Percentiles rank a stretch among this genome's conserved stretches.
These are phyloP conservation scores for Sebastes hopkinsi DNA, from an alignment of 2,797 vertebrate genomes.

Conservation along the genomic window DNA sequence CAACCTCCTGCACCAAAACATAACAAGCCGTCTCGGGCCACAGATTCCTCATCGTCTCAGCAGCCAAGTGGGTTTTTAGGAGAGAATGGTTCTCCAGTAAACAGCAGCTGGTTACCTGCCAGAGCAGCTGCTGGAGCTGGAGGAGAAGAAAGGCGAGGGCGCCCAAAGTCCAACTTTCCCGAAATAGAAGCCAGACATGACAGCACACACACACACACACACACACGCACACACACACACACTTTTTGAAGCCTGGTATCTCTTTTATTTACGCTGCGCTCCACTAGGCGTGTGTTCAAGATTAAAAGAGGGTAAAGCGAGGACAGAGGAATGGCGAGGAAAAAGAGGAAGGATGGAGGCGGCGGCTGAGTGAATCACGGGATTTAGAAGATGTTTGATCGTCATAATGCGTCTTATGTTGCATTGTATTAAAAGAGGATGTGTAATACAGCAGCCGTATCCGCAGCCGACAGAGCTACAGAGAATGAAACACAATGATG, in stretches of 20 bases:
- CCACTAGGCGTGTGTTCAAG: neutral
- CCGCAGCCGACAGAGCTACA: no score
- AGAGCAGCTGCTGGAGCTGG: conserved; percentile 33
- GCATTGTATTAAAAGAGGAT: neutral
- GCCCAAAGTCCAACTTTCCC: conserved; percentile 9
- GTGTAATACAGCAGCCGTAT: neutral
- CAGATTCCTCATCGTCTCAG: conserved; percentile 4
- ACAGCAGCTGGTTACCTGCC: conserved; percentile 55
- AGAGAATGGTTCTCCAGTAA: neutral
- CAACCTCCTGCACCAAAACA: neutral
- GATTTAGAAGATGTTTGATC: neutral
- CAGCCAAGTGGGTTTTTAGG: conserved; percentile 1
- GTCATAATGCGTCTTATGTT: neutral
- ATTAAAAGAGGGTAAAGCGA: neutral
- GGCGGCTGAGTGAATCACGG: no score
- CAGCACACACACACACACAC: neutral
- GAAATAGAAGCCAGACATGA: conserved; percentile 39
- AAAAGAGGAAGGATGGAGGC: neutral
- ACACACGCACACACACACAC: neutral
- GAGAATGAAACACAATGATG: neutral
- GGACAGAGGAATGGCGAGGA: neutral
- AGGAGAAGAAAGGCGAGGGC: conserved; percentile 1
- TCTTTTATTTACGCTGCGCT: neutral
- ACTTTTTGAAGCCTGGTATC: neutral
- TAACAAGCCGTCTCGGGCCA: neutral